Evolutionary conservation across 2,888 invertebrate genomes (phyloP), one percentile per base, ranked within the genome.

Genomic region (Philereme transversata): DNA sequence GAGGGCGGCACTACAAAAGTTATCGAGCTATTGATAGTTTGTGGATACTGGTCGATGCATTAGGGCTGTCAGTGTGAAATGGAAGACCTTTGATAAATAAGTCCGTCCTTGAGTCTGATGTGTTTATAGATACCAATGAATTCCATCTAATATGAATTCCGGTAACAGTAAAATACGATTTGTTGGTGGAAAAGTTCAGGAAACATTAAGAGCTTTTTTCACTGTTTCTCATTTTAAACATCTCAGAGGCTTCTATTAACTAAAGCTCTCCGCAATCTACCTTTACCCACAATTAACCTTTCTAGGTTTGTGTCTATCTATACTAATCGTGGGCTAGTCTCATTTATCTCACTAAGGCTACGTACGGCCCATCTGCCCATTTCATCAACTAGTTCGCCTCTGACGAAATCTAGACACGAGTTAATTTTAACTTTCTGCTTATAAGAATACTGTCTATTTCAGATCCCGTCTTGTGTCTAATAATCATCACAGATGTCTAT

Each of bases 21-120:
- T 78, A 77, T 81, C 71, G 71, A 74, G 73, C 76, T 81, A 78
- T 82, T 79, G 78, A 83, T 82, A 78, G 78, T 69, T 65, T 70
- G 69, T 74, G 73, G 73, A 75, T 57, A 51, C 38, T 51, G 57
- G 76, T 70, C 60, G 67, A 69, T 62, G 57, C 65, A 66, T 70
- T 69, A 74, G 71, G 73, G 72, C 56, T 74, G 69, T 62, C 69
- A 60, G 35, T 38, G 36, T 10, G 22, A 51, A 22, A 41, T n/a
- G n/a, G 22, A 22, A 22, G 6, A 40, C 45, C 45, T 45, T 45
- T 22, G n/a, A 22, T 45, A 45, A 45, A 22, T 5, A 22, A 7
- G 22, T 45, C 22, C 11, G 36, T 35, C 10, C n/a, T 9, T 41
- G 56, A 9, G 36, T 55, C 11, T 7, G 47, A 49, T 49, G 44